Evolutionary conservation across 2,797 vertebrate species (phyloP).

Genomic region (Moxostoma hubbsi): DNA sequence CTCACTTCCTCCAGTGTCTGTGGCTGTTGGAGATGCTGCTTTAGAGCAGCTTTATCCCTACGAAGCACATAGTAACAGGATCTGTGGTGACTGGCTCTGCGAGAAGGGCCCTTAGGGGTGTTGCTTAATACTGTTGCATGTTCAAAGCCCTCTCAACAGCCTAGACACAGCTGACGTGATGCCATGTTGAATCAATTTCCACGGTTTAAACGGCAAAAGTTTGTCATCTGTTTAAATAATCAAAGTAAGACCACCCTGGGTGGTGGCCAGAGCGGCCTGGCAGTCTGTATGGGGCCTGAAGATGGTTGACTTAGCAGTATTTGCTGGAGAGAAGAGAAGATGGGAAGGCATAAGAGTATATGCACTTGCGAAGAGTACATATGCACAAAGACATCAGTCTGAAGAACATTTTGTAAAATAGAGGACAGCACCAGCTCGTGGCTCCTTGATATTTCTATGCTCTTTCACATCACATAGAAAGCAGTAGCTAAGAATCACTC

Average conservation of each 20-base stretch:
- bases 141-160: constrained; percentile 33
- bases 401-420: background rate
- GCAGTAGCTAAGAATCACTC: no score
- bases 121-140: constrained; percentile 17
- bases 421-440: background rate
- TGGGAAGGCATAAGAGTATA: background rate
- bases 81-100: constrained; percentile 20
- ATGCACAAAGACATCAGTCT: background rate
- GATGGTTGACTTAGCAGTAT: constrained; percentile 45
- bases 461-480: background rate
- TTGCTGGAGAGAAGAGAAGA: constrained; percentile 12
- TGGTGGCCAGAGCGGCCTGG: constrained; percentile 16
- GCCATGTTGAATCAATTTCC: constrained; percentile 32
- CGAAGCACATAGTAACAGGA: constrained; percentile 20
- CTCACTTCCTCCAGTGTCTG: constrained; percentile 16
- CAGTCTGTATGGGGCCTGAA: constrained; percentile 19
- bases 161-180: constrained; percentile 4
- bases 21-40: background rate
- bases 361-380: background rate
- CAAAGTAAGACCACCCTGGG: constrained; percentile 38
- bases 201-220: constrained; percentile 19
- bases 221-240: constrained; percentile 35
- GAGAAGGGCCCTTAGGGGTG: constrained; percentile 1
- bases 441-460: background rate
- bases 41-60: constrained; percentile 11